Percentiles rank a stretch among this genome's conserved stretches.
Conservation (phyloP, 2,797 vertebrate species). For the Acrocephalus scirpaceus region DNA sequence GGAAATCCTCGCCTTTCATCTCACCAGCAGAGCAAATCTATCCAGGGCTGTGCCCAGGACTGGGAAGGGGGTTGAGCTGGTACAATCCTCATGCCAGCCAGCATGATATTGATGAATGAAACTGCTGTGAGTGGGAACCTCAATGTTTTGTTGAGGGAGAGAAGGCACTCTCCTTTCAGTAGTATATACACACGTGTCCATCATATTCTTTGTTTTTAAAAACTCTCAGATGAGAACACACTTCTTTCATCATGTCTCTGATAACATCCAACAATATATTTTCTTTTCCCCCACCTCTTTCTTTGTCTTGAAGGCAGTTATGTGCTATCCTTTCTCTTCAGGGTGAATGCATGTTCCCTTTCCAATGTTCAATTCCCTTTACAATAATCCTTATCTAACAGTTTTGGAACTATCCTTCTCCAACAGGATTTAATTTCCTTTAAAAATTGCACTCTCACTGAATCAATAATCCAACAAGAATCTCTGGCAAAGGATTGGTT, state of each 20-base stretch:
- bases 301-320: neutral
- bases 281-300: neutral
- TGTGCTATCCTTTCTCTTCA: neutral
- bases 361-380: neutral
- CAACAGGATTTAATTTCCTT: constrained; percentile 23
- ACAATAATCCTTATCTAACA: constrained; percentile 9
- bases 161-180: neutral
- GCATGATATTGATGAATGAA: neutral
- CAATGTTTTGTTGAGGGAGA: neutral
- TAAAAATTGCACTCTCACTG: neutral
- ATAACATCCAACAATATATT: neutral
- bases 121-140: neutral
- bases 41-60: neutral
- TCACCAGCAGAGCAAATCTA: neutral
- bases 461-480: neutral
- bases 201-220: neutral
- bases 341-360: neutral
- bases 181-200: neutral
- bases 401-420: neutral
- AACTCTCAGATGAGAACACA: neutral
- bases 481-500: neutral
- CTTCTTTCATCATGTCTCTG: neutral
- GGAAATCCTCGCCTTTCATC: neutral
- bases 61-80: neutral
- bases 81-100: neutral